Conservation (phyloP, 2,888 invertebrate genomes). For the Hypselothyrea guttata region DNA sequence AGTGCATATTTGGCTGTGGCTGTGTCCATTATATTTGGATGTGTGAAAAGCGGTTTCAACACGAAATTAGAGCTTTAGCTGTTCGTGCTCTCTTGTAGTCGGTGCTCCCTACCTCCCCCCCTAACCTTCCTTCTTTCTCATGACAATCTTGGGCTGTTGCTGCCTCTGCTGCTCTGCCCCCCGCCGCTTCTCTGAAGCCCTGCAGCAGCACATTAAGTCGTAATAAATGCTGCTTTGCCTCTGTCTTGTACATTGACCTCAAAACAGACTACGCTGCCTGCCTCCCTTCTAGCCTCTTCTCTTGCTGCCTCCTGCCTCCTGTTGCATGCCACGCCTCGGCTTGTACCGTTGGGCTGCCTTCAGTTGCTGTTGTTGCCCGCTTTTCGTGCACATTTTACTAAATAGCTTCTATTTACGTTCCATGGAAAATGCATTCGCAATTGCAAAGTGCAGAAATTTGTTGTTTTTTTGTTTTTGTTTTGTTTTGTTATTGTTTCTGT, state of each 20-base stretch:
- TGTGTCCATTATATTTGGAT: conserved; percentile 9
- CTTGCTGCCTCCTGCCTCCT: too few species aligned
- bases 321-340: conserved; percentile 44
- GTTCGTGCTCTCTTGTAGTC: neutral
- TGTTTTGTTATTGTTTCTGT: conserved; percentile 20
- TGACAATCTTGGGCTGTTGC: neutral
- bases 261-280: conserved; percentile 37
- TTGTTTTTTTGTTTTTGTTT: conserved; percentile 23
- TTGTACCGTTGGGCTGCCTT: conserved; percentile 14
- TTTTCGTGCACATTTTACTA: conserved; percentile 70
- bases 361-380: conserved; percentile 30
- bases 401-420: conserved; percentile 75
- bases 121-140: neutral
- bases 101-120: neutral
- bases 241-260: conserved; percentile 73
- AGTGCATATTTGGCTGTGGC: conserved; percentile 16
- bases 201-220: conserved; percentile 66
- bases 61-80: conserved; percentile 66
- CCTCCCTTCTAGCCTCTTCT: too few species aligned
- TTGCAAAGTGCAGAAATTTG: conserved; percentile 68
- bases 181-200: conserved; percentile 11
- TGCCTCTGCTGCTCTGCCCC: neutral
- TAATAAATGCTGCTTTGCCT: conserved; percentile 66
- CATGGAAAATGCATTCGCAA: conserved; percentile 72
- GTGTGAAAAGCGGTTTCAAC: conserved; percentile 72